phyloP scores from a whole-genome alignment of 1,140 invertebrate species.

The Diabrotica undecimpunctata region DNA sequence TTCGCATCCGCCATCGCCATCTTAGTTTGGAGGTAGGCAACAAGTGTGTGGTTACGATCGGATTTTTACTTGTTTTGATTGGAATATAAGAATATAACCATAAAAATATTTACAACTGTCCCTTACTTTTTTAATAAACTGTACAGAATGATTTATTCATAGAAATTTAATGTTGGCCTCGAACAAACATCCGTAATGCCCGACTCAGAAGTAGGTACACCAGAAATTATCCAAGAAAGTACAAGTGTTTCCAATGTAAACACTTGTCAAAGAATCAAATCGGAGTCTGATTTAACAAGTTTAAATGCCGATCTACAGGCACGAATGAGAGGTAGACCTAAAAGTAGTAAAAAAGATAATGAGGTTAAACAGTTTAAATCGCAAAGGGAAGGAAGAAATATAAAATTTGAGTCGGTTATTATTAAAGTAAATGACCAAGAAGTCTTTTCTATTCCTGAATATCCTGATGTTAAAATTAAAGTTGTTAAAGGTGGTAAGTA shows the following conservation, averaged over 20 bases:
- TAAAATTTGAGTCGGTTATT: slow-evolving; percentile 8
- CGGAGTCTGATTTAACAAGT: neutral
- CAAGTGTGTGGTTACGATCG: slow-evolving; percentile 5
- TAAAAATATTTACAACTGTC: too few relatives aligned
- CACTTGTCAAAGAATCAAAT: neutral
- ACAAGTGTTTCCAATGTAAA: too few relatives aligned
- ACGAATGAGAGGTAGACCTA: neutral
- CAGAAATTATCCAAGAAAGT: too few relatives aligned
- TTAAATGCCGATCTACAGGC: neutral
- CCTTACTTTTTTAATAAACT: too few relatives aligned
- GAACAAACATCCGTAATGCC: too few relatives aligned
- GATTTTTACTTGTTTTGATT: neutral
- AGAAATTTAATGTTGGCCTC: too few relatives aligned
- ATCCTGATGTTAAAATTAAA: slow-evolving; percentile 17
- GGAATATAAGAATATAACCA: neutral
- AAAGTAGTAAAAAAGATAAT: neutral
- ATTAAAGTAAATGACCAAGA: slow-evolving; percentile 6
- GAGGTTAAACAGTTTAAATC: neutral
- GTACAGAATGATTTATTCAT: too few relatives aligned
- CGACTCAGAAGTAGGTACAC: too few relatives aligned
- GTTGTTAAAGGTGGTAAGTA: slow-evolving; percentile 13
- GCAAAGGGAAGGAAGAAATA: neutral
- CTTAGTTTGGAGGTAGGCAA: slow-evolving; percentile 11
- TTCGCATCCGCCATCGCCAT: neutral
- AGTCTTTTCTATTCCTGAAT: slow-evolving; percentile 13